Conservation (phyloP, 2,113 vertebrate species). For the Emydura subglobosa region DNA sequence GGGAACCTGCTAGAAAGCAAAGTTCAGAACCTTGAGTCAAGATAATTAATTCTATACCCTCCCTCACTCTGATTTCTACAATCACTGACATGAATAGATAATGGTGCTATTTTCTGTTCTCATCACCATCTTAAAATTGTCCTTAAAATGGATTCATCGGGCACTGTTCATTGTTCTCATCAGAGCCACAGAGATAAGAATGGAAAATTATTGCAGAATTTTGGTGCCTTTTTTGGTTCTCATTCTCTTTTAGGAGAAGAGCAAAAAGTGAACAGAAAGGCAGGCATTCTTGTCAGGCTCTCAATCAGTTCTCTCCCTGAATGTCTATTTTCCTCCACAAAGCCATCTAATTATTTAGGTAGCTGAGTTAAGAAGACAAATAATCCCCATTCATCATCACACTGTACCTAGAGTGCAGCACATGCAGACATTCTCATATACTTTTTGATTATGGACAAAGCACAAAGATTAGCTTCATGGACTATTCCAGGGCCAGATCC, state of each 20-base stretch:
- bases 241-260: conserved; percentile 13
- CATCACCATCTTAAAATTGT: conserved; percentile 17
- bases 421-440: background rate
- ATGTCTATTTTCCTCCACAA: background rate
- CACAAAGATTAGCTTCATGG: fast-evolving
- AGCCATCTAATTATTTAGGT: background rate
- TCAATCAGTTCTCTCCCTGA: background rate
- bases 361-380: background rate
- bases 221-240: background rate
- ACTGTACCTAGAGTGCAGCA: background rate
- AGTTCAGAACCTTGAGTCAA: background rate
- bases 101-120: conserved; percentile 30
- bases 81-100: conserved; percentile 19
- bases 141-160: conserved; percentile 47
- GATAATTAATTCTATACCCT: conserved; percentile 19
- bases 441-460: background rate
- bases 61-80: background rate
- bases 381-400: background rate
- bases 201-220: background rate
- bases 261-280: background rate
- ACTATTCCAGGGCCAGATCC: background rate
- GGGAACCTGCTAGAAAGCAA: background rate
- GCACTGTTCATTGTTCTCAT: background rate
- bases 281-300: background rate
- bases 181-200: conserved; percentile 16